Evolutionary conservation across 2,888 invertebrate species (phyloP).

Genomic region (Odontothrips loti): DNA sequence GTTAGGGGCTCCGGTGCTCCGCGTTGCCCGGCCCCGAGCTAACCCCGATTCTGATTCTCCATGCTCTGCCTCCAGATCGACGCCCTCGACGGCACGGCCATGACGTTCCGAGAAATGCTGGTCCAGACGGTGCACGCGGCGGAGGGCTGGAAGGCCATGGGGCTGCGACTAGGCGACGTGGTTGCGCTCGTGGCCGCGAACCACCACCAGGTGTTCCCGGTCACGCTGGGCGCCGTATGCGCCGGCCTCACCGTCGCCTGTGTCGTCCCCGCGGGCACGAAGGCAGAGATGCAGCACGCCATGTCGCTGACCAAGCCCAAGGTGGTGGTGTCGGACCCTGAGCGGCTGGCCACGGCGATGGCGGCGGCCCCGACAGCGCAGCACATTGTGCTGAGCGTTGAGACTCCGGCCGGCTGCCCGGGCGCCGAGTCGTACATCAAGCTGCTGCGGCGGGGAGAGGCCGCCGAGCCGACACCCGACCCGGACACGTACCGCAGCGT

Average conservation of each 20-base stretch:
- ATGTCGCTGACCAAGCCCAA: neutral
- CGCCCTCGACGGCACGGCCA: neutral
- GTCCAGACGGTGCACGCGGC: neutral
- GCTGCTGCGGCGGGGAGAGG: neutral
- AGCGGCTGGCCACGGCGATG: neutral
- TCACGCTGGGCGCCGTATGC: neutral
- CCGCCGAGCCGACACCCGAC: neutral
- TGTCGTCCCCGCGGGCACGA: neutral
- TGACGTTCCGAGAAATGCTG: neutral
- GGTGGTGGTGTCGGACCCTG: neutral
- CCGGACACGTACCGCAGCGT: conserved; percentile 1
- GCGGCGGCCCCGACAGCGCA: neutral
- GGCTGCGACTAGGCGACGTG: neutral
- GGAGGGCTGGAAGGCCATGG: neutral
- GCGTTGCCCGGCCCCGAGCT: no score
- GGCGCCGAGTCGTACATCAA: neutral
- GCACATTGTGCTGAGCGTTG: neutral
- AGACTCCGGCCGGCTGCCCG: neutral
- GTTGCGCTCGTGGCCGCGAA: neutral
- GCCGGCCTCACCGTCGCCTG: neutral
- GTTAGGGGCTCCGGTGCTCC: no score
- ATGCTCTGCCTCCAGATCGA: neutral
- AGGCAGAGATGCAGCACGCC: neutral
- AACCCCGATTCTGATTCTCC: neutral
- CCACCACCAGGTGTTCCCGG: neutral